Conservation (phyloP, 1,140 invertebrate genomes). For the Euura lappo region DNA sequence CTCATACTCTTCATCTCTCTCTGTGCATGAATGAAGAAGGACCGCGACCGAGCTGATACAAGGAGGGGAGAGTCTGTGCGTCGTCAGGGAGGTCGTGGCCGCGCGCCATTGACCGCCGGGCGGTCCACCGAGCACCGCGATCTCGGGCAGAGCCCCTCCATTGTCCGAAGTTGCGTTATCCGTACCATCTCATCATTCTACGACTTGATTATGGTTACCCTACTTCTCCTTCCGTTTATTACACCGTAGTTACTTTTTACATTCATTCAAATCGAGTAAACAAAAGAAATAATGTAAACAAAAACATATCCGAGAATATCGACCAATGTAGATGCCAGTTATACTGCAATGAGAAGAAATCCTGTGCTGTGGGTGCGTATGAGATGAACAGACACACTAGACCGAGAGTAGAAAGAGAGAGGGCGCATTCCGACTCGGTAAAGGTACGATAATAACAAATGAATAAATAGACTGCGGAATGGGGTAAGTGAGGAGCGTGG, state of each 20-base stretch:
- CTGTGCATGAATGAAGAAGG: too few relatives aligned
- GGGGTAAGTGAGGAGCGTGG: slow-evolving; percentile 28
- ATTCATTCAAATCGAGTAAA: too few relatives aligned
- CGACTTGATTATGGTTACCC: not conserved
- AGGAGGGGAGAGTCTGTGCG: slow-evolving; percentile 11
- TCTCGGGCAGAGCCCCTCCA: slow-evolving; percentile 18
- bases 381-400: not conserved
- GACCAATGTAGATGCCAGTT: too few relatives aligned
- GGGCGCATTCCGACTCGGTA: slow-evolving; percentile 12
- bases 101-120: slow-evolving; percentile 20
- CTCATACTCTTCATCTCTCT: too few relatives aligned
- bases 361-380: too few relatives aligned
- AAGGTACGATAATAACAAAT: not conserved
- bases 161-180: slow-evolving; percentile 11
- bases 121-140: slow-evolving; percentile 13
- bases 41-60: too few relatives aligned
- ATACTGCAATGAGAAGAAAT: too few relatives aligned
- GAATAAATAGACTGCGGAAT: not conserved
- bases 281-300: too few relatives aligned
- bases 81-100: slow-evolving; percentile 26
- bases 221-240: not conserved
- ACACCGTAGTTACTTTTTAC: too few relatives aligned
- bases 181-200: not conserved
- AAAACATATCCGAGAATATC: too few relatives aligned
- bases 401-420: not conserved